Percentiles rank a stretch among this genome's conserved stretches.
Conservation (phyloP, 2,113 vertebrate species). For the Anoura caudifer region DNA sequence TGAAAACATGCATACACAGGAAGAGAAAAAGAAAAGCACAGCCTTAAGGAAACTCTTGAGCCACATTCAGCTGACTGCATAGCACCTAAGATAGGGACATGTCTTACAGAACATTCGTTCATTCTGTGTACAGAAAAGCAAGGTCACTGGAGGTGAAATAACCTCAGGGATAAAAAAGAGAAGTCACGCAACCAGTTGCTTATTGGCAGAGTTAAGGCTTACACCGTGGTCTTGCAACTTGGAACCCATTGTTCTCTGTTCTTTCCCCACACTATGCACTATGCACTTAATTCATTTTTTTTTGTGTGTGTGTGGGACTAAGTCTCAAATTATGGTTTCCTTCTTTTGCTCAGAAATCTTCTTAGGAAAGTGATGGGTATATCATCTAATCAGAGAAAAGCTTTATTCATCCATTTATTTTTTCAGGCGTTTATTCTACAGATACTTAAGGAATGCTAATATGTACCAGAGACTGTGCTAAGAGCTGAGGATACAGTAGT, state of each 20-base stretch:
- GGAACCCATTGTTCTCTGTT: background rate
- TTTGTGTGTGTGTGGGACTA: background rate
- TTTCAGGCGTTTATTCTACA: background rate
- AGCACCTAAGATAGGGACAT: background rate
- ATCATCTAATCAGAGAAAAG: background rate
- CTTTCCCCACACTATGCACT: background rate
- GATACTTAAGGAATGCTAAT: background rate
- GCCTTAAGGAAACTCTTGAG: background rate
- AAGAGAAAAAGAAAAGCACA: background rate
- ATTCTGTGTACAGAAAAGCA: background rate
- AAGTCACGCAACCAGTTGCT: background rate
- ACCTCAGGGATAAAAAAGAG: background rate
- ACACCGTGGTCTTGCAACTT: background rate
- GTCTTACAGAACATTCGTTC: background rate
- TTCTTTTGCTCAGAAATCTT: conserved; percentile 5
- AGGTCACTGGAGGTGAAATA: background rate
- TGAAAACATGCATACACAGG: background rate
- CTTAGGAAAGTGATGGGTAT: background rate
- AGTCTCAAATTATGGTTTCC: background rate
- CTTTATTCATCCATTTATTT: background rate
- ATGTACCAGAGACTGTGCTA: background rate
- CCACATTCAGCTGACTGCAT: background rate
- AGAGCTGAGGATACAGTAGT: background rate
- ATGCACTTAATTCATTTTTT: background rate
- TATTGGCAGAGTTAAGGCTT: background rate